Evolutionary conservation across 2,797 vertebrate species (phyloP), one percentile per base, ranked within the genome.

Genomic region (Gouania willdenowi): DNA sequence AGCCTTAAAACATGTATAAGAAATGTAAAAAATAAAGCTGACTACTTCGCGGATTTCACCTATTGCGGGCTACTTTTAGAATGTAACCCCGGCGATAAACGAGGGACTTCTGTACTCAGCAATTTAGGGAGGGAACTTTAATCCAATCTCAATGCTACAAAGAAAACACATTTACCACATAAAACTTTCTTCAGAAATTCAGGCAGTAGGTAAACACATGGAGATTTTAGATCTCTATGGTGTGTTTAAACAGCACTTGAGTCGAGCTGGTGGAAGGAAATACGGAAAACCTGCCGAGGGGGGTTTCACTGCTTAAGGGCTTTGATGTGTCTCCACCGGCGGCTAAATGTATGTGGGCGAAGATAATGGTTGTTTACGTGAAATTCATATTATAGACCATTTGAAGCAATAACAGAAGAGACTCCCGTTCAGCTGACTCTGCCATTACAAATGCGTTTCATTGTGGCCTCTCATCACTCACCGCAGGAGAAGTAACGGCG

Each of bases 401-500:
- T 30, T 29, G 43, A 36, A 48, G 63, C 56, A 72, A 63, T 68
- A 77, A 72, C 63, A 67, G 67, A 56, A 71, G 75, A 53, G 53
- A 31, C 58, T n/a, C 24, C 50, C 69, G 62, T 66, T 59, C 25
- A 61, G 62, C 61, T 18, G 35, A 64, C 53, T 49, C 26, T 35
- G 53, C 50, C 57, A n/a, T 66, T 69, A 61, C 65, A 61, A 41
- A 20, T 48, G 62, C 50, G 28, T 53, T 25, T 43, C 55, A 57
- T 59, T 75, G 72, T 44, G 76, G 77, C 65, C 66, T 69, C 73
- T 74, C 71, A 53, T 65, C 76, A 56, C 54, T 77, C 74, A 42
- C 50, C 50, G 32, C 3, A 13, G 40, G 40, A 41, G 63, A 55
- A 50, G 71, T 50, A 56, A 69, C 49, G 55, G 71, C 49, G 34